phyloP scores from a whole-genome alignment of 2,113 vertebrate species.

The Saccopteryx leptura region DNA sequence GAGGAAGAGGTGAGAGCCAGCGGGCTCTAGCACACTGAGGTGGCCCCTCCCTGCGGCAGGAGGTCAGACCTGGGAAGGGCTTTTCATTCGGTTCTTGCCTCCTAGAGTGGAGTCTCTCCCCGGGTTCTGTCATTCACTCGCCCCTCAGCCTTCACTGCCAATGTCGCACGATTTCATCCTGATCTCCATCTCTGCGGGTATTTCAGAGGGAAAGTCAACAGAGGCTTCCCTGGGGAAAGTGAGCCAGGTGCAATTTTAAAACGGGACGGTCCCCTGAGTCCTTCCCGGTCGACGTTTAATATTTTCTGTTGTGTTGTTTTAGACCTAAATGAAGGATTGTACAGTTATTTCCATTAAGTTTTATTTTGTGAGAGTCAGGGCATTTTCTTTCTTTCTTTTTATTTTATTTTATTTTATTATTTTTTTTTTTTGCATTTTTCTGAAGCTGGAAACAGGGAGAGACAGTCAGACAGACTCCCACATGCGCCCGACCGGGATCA shows the following conservation, averaged over 20 bases:
- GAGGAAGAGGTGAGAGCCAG: neutral
- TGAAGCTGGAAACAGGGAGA: too few species aligned
- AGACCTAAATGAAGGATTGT: neutral
- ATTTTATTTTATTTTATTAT: too few species aligned
- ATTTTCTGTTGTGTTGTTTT: slow-evolving; percentile 39
- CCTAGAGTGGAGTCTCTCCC: neutral
- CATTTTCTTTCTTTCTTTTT: neutral
- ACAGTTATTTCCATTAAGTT: slow-evolving; percentile 21
- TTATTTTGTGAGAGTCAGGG: neutral
- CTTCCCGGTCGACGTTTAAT: neutral
- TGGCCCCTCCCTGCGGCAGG: neutral
- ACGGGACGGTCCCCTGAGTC: neutral
- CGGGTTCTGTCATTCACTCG: neutral
- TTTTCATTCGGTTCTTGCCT: neutral
- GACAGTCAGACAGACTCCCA: too few species aligned
- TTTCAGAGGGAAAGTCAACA: slow-evolving; percentile 15
- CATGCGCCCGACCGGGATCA: too few species aligned
- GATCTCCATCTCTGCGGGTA: slow-evolving; percentile 5
- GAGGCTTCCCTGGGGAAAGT: neutral
- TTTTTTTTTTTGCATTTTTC: too few species aligned
- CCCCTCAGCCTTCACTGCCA: neutral
- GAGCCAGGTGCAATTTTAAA: slow-evolving; percentile 16
- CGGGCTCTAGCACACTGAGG: neutral
- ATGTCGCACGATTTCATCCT: neutral
- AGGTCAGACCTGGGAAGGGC: neutral